These are phyloP conservation scores for Odobenus rosmarus DNA, from an alignment of 2,113 vertebrate species.

Conservation along the genomic window DNA sequence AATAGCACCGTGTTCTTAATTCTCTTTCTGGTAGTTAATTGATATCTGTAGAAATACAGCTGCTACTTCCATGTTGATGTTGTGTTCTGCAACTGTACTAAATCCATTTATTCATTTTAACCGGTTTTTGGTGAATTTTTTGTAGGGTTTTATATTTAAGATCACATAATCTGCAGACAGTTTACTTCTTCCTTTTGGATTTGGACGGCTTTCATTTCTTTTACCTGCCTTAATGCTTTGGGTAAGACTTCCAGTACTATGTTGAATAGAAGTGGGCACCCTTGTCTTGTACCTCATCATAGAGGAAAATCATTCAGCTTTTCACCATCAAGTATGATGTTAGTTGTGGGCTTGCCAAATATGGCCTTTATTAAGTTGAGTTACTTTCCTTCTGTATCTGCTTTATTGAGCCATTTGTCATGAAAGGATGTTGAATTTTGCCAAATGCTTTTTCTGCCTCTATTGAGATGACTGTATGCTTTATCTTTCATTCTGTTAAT, in stretches of 20 bases:
- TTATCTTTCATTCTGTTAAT: not conserved
- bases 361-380: not conserved
- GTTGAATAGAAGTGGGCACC: not conserved
- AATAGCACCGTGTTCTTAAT: not conserved
- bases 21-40: not conserved
- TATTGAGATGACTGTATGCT: not conserved
- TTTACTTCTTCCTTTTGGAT: not conserved
- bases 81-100: not conserved
- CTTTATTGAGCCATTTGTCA: not conserved
- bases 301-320: not conserved
- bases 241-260: not conserved
- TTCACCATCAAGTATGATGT: not conserved
- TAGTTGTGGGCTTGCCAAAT: not conserved
- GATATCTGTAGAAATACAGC: not conserved
- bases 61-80: not conserved
- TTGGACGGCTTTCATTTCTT: not conserved
- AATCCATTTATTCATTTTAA: not conserved
- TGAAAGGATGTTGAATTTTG: not conserved
- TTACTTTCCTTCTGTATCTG: too few species aligned
- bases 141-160: not conserved
- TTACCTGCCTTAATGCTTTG: not conserved
- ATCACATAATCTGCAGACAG: not conserved
- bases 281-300: not conserved
- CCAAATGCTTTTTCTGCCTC: not conserved
- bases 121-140: not conserved